Conservation (phyloP, 2,888 invertebrate genomes). For the Deilephila elpenor region DNA sequence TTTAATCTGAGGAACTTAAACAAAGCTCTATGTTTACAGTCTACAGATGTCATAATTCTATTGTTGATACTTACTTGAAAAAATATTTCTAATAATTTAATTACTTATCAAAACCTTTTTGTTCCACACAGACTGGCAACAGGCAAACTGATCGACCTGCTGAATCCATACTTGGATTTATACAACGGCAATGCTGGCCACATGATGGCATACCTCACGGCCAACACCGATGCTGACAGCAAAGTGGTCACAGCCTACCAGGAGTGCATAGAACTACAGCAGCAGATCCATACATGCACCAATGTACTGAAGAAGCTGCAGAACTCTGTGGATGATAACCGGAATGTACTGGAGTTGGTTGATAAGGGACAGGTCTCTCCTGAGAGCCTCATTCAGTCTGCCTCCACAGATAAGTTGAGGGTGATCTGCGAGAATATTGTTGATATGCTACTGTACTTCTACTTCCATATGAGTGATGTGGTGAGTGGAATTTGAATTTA, state of each 20-base stretch:
- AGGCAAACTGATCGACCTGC: constrained; percentile 91
- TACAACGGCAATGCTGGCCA: constrained; percentile 93
- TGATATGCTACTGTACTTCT: constrained; percentile 90
- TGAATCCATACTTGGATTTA: constrained; percentile 91
- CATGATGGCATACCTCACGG: constrained; percentile 92
- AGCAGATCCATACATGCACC: constrained; percentile 93
- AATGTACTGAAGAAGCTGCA: constrained; percentile 91
- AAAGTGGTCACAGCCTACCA: constrained; percentile 79
- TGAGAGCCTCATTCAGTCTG: constrained; percentile 80
- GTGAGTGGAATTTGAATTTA: constrained; percentile 53
- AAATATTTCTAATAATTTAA: background rate
- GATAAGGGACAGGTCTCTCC: constrained; percentile 65
- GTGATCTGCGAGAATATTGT: constrained; percentile 92
- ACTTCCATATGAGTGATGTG: constrained; percentile 80
- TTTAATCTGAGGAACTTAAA: no score
- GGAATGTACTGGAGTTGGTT: constrained; percentile 62
- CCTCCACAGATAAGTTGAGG: constrained; percentile 93
- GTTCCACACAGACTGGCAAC: constrained; percentile 91
- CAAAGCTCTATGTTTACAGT: no score
- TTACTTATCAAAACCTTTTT: background rate
- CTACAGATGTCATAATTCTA: no score
- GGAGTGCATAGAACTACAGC: constrained; percentile 95
- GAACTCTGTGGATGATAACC: constrained; percentile 76
- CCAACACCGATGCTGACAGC: constrained; percentile 86
- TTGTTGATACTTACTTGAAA: no score